Evolutionary conservation across 2,113 vertebrate species (phyloP).

Genomic region (Nibea coibor): DNA sequence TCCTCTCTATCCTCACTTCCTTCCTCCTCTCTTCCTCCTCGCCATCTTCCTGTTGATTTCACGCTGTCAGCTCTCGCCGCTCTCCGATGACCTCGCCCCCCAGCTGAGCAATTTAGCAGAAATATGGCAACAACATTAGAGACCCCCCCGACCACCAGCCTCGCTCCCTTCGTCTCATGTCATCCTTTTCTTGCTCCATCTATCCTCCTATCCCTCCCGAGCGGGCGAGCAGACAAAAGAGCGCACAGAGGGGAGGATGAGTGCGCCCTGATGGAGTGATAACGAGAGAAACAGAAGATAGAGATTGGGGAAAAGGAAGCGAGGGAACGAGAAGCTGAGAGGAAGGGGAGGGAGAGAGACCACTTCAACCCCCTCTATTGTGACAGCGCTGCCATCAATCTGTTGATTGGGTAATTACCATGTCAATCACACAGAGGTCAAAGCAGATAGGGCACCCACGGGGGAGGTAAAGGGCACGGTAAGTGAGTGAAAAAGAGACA

Average conservation of each 20-base stretch:
- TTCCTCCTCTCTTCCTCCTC: neutral
- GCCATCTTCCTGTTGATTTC: constrained; percentile 30
- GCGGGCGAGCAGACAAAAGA: constrained; percentile 73
- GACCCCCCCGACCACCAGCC: constrained; percentile 65
- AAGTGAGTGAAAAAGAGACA: constrained; percentile 46
- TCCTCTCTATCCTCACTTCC: neutral
- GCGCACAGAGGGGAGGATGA: constrained; percentile 52
- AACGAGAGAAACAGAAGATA: constrained; percentile 59
- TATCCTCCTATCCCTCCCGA: constrained; percentile 28
- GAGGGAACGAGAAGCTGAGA: constrained; percentile 57
- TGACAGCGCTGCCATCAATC: constrained; percentile 85
- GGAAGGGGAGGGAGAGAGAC: constrained; percentile 70
- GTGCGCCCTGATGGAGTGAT: constrained; percentile 73
- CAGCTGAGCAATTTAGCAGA: constrained; percentile 79
- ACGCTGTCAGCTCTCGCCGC: constrained; percentile 60
- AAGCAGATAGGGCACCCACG: constrained; percentile 80
- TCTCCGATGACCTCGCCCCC: constrained; percentile 57
- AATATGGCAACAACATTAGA: constrained; percentile 83
- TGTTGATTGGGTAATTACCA: constrained; percentile 89
- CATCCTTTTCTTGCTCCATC: constrained; percentile 38
- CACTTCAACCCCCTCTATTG: constrained; percentile 84
- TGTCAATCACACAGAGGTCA: constrained; percentile 90
- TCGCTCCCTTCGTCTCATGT: constrained; percentile 55
- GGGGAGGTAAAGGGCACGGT: constrained; percentile 56
- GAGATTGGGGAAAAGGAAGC: constrained; percentile 41